A percentile compares a stretch with the other conserved stretches of the same genome.
These are phyloP conservation scores for Manis javanica DNA, from an alignment of 2,797 vertebrate genomes.

Conservation along the genomic window DNA sequence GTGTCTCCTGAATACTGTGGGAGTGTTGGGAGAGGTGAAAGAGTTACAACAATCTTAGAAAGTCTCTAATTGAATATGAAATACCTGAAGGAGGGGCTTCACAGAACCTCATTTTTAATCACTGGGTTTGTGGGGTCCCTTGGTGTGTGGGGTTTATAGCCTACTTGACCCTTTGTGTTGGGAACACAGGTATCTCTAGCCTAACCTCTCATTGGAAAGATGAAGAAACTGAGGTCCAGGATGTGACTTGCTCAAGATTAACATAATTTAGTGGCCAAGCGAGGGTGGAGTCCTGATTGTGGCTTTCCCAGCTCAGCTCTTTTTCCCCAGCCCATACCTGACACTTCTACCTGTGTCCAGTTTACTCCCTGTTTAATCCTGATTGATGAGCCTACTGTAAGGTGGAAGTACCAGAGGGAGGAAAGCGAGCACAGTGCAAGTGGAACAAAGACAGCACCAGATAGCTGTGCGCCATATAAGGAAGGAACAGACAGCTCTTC, in stretches of 20 bases:
- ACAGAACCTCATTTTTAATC: neutral
- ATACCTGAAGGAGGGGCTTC: neutral
- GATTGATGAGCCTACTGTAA: neutral
- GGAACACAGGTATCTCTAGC: neutral
- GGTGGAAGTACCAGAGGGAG: no score
- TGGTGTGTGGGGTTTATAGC: neutral
- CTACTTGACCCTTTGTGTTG: neutral
- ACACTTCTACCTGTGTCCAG: neutral
- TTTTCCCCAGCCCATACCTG: neutral
- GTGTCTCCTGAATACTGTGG: neutral
- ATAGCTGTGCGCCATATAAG: no score
- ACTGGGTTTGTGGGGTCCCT: neutral
- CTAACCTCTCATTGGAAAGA: neutral
- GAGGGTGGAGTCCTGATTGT: neutral
- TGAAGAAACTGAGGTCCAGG: neutral
- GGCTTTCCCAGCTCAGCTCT: neutral
- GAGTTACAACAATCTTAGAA: neutral
- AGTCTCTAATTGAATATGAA: neutral
- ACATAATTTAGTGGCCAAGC: neutral
- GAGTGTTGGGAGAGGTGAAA: neutral
- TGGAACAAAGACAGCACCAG: no score
- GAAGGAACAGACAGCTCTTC: no score
- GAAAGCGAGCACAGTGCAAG: no score
- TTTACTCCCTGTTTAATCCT: neutral
- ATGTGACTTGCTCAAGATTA: neutral